Conservation (phyloP, 1,140 invertebrate species). For the Drosophila serrata region DNA sequence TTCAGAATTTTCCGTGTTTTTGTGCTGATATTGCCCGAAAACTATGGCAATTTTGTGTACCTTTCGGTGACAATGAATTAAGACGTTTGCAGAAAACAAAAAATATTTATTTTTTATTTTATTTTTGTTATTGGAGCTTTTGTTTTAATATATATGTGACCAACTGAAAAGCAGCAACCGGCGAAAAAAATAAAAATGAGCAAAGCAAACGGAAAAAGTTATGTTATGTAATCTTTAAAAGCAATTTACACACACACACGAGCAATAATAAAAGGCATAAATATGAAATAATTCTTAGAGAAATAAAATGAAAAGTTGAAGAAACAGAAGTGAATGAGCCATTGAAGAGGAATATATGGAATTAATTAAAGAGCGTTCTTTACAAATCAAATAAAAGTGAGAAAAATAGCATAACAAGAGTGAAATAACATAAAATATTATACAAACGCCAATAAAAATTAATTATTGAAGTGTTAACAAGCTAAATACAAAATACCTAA, state of each 20-base stretch:
- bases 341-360: neutral
- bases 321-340: neutral
- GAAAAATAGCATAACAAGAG: too few relatives aligned
- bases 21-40: conserved; percentile 39
- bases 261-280: conserved; percentile 26
- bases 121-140: conserved; percentile 32
- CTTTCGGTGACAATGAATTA: conserved; percentile 15
- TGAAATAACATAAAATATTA: neutral
- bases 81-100: conserved; percentile 35
- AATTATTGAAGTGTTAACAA: neutral
- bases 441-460: neutral
- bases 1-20: conserved; percentile 11
- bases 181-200: conserved; percentile 37
- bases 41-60: conserved; percentile 2
- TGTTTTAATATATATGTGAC: neutral
- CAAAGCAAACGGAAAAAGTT: conserved; percentile 43
- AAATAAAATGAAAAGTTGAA: neutral
- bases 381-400: conserved; percentile 5
- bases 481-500: neutral
- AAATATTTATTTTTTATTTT: neutral
- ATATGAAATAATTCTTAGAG: conserved; percentile 19
- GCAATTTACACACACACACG: conserved; percentile 7
- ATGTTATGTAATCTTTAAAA: conserved; percentile 57
- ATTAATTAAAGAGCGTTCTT: conserved; percentile 2
- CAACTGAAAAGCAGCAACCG: conserved; percentile 26